phyloP scores from a whole-genome alignment of 2,797 vertebrate genomes.

The Takifugu ocellatus region DNA sequence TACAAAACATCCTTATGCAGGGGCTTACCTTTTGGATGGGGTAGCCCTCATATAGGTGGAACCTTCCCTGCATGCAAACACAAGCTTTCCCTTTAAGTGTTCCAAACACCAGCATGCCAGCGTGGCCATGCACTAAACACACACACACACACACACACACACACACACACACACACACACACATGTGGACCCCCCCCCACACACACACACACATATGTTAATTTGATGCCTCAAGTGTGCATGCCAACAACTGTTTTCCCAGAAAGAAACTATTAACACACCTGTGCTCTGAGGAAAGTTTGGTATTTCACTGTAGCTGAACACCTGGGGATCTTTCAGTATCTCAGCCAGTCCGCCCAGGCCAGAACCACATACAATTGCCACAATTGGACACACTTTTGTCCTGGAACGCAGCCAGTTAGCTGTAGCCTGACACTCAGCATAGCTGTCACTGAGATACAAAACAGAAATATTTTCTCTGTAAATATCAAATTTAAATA shows the following conservation, averaged over 20 bases:
- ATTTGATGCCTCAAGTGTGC: not conserved
- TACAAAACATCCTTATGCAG: not conserved
- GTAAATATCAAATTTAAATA: too few species aligned
- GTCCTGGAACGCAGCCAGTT: constrained; percentile 80
- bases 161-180: constrained; percentile 17
- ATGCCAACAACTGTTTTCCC: not conserved
- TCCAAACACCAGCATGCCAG: constrained; percentile 84
- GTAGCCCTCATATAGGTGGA: constrained; percentile 87
- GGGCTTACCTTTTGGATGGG: constrained; percentile 81
- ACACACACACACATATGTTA: not conserved
- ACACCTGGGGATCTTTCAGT: constrained; percentile 73
- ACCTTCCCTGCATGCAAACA: constrained; percentile 89
- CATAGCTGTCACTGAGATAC: constrained; percentile 64
- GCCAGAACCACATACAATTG: constrained; percentile 87
- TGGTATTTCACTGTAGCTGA: constrained; percentile 84
- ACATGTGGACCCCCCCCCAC: not conserved
- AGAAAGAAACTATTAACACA: constrained; percentile 35
- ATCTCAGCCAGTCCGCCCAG: constrained; percentile 79
- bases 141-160: constrained; percentile 16
- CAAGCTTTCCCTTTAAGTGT: constrained; percentile 77
- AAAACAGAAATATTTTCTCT: not conserved
- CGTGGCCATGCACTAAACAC: constrained; percentile 81
- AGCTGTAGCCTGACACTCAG: constrained; percentile 75
- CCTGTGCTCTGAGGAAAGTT: constrained; percentile 88
- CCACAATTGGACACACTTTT: constrained; percentile 75